Evolutionary conservation across 2,113 vertebrate species (phyloP).

Genomic region (Prunella himalayana): DNA sequence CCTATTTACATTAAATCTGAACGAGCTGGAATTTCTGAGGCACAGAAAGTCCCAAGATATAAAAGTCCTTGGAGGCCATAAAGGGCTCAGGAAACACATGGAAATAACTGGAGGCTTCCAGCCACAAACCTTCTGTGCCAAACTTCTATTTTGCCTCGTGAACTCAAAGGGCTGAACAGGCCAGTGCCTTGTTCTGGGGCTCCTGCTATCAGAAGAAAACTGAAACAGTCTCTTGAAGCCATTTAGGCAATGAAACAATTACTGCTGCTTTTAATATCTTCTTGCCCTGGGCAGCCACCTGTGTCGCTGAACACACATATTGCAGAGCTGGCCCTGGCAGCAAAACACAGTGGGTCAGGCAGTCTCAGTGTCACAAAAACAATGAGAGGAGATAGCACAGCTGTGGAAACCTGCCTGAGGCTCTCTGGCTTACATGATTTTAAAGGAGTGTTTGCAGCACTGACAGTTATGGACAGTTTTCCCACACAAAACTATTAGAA

Average conservation of each 20-base stretch:
- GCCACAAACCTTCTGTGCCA: neutral
- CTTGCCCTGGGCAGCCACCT: slow-evolving; percentile 51
- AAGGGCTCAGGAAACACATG: neutral
- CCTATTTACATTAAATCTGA: neutral
- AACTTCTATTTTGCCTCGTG: neutral
- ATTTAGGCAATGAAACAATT: slow-evolving; percentile 27
- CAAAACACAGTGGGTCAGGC: slow-evolving; percentile 6
- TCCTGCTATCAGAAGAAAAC: neutral
- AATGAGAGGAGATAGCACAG: slow-evolving; percentile 44
- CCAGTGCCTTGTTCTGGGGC: neutral
- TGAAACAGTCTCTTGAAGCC: neutral
- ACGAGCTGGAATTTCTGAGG: neutral
- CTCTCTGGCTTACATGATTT: neutral
- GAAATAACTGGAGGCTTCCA: neutral
- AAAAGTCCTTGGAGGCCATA: neutral
- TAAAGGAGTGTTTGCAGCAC: slow-evolving; percentile 12
- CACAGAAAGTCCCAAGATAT: neutral
- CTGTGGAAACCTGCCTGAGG: slow-evolving; percentile 46
- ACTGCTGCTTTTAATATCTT: slow-evolving; percentile 38
- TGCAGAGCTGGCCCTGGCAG: slow-evolving; percentile 11
- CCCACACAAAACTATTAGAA: slow-evolving; percentile 22
- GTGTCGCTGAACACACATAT: neutral
- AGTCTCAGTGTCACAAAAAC: neutral
- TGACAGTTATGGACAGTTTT: neutral
- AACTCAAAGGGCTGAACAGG: neutral